Conservation (phyloP, 2,888 invertebrate species). For the Luperina testacea region DNA sequence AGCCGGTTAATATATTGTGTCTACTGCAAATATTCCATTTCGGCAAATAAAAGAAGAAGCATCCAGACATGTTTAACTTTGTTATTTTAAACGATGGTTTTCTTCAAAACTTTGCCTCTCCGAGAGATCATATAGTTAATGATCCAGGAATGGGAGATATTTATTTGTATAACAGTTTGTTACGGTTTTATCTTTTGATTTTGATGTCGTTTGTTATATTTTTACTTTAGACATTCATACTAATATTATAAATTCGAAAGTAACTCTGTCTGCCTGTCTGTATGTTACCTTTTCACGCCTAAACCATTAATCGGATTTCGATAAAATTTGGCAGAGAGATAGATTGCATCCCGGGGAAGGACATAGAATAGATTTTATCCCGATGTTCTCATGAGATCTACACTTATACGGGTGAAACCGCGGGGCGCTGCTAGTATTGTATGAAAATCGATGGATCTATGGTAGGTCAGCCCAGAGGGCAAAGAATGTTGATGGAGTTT, state of each 20-base stretch:
- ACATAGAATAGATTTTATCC: no score
- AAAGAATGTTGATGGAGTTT: neutral
- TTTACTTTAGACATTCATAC: neutral
- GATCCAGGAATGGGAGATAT: conserved; percentile 26
- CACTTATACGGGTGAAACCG: no score
- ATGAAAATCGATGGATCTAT: neutral
- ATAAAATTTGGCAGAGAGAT: no score
- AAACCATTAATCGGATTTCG: no score
- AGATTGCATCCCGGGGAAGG: no score
- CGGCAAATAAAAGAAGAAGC: conserved; percentile 36
- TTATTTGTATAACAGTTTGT: conserved; percentile 9
- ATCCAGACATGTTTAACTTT: conserved; percentile 51
- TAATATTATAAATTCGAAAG: no score
- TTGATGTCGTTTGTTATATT: neutral
- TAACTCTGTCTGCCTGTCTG: no score
- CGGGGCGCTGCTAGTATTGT: neutral
- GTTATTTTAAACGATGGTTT: conserved; percentile 59
- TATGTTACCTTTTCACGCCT: no score
- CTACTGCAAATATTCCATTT: conserved; percentile 45
- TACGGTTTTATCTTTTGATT: neutral
- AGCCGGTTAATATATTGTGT: conserved; percentile 15
- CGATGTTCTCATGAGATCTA: no score
- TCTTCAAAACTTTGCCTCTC: conserved; percentile 52
- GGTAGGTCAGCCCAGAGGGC: neutral
- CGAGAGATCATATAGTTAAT: conserved; percentile 33